These are phyloP conservation scores for Trachops cirrhosus DNA, from an alignment of 2,797 vertebrate genomes.

Conservation along the genomic window DNA sequence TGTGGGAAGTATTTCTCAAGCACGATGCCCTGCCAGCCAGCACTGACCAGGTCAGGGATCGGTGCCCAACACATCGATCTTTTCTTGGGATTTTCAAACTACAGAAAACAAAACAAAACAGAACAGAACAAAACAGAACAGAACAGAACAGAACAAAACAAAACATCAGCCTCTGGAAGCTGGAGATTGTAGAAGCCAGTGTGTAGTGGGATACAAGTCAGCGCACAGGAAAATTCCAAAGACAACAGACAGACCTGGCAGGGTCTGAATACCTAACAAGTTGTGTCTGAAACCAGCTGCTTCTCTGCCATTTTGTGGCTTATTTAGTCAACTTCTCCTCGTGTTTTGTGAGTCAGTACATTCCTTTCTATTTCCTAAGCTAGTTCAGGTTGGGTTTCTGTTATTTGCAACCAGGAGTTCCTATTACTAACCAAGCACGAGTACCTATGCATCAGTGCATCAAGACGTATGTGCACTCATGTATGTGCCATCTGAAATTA, in stretches of 20 bases:
- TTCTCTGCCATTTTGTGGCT: neutral
- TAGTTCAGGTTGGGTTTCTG: neutral
- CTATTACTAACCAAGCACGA: neutral
- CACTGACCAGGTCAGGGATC: neutral
- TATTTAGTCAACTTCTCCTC: neutral
- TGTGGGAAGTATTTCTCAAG: neutral
- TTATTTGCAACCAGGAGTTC: neutral
- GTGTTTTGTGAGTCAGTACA: neutral
- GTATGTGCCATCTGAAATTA: neutral
- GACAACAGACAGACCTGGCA: neutral
- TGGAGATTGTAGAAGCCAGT: neutral
- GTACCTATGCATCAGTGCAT: neutral
- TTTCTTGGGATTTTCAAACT: neutral
- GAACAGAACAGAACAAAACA: neutral
- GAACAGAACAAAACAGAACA: neutral
- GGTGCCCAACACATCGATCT: neutral
- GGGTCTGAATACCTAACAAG: neutral
- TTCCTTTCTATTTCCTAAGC: conserved; percentile 5
- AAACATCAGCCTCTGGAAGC: neutral
- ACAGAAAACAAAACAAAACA: neutral
- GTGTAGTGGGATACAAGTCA: neutral
- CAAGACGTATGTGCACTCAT: neutral
- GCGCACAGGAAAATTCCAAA: neutral
- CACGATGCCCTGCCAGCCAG: neutral
- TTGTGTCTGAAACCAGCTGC: neutral